Percentiles rank a stretch among this genome's conserved stretches.
Conservation (phyloP, 2,888 invertebrate species). For the Chorisops tibialis region DNA sequence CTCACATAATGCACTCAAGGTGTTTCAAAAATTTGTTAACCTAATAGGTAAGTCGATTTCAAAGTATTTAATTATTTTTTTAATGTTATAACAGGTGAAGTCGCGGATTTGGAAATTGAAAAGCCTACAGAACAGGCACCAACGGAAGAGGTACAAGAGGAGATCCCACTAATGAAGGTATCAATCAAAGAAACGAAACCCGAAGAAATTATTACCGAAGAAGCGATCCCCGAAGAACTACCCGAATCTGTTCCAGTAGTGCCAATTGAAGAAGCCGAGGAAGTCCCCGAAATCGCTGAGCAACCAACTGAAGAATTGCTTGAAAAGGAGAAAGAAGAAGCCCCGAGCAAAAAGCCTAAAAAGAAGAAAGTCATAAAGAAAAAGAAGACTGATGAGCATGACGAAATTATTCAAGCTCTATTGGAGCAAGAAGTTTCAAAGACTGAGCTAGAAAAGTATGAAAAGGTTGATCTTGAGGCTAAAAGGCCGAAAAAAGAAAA, state of each 20-base stretch:
- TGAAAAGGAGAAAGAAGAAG: slow-evolving; percentile 26
- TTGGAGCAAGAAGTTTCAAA: slow-evolving; percentile 50
- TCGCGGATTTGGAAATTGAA: not conserved
- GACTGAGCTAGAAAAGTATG: slow-evolving; percentile 52
- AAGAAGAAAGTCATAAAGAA: slow-evolving; percentile 41
- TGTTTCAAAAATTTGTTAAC: too few species aligned
- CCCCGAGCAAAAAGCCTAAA: slow-evolving; percentile 25
- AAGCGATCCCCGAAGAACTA: not conserved
- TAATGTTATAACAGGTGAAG: not conserved
- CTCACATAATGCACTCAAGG: not conserved
- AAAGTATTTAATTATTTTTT: too few species aligned
- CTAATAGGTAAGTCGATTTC: too few species aligned
- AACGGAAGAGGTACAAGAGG: slow-evolving; percentile 39
- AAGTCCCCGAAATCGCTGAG: slow-evolving; percentile 7
- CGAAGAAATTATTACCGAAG: not conserved
- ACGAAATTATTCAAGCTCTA: slow-evolving; percentile 46
- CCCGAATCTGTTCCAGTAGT: not conserved
- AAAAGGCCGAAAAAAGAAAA: slow-evolving; percentile 43
- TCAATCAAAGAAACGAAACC: not conserved
- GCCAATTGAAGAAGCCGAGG: not conserved
- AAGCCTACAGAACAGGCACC: slow-evolving; percentile 43
- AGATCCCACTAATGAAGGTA: slow-evolving; percentile 31
- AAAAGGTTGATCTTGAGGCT: slow-evolving; percentile 47
- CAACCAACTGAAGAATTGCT: slow-evolving; percentile 22
- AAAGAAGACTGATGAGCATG: slow-evolving; percentile 45